Evolutionary conservation across 2,797 vertebrate genomes (phyloP), one percentile per base, ranked within the genome.

Genomic region (Enteromius viviparus): DNA sequence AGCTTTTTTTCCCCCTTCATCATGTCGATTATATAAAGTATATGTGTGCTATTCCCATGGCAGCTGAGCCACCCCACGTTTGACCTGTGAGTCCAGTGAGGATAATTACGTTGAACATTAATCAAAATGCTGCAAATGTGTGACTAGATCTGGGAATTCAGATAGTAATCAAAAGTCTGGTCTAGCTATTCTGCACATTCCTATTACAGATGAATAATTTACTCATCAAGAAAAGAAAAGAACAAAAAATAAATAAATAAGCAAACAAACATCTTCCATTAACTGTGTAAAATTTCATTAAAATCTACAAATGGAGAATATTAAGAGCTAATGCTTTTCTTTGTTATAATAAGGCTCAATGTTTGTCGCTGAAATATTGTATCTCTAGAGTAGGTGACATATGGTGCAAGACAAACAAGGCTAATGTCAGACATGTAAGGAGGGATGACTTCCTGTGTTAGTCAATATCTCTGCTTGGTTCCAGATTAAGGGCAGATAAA

Each of bases 321-420:
- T 49, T 23, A 75, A 15, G 45, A 51, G 58, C 45, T 53, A 74
- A 81, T 81, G 45, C 75, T 45, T 40, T 62, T 53, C 14, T 17
- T 45, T 81, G 70, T 49, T 75, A 62, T n/a, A 74, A 81, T 37
- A 74, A 81, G 45, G 75, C 42, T 32, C 8, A 23, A 0, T 65
- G 45, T 51, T 71, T 80, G 37, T 71, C 68, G 47, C 70, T 76
- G 60, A 42, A 40, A 23, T 62, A 71, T 70, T 86, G 71, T 76
- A 80, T 81, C 76, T 80, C 76, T 83, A 21, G 79, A 84, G 75
- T 78, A 12, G 71, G 51, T 2, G 6, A 68, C 82, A 86, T 86
- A 86, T 87, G 87, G 82, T 53, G 76, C 76, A 86, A 87, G 79
- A 62, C 74, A 87, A 84, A 87, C 82, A 88, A 77, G 72, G 66